These are phyloP conservation scores for Gonioctena quinquepunctata DNA, from an alignment of 1,140 invertebrate genomes.

Conservation along the genomic window DNA sequence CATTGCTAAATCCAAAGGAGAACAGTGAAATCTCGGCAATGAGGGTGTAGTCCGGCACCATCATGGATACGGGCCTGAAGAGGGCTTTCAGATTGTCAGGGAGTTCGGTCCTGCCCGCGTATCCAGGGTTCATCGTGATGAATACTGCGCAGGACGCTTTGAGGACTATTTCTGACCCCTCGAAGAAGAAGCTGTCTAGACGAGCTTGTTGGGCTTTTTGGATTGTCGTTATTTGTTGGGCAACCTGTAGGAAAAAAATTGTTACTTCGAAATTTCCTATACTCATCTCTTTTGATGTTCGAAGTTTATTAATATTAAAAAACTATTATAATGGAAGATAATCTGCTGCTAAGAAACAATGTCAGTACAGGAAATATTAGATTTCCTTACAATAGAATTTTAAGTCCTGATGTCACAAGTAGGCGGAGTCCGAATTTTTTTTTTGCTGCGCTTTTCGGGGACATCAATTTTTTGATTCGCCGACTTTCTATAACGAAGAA, in stretches of 20 bases:
- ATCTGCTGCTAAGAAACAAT: too few species aligned
- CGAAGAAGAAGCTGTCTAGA: slow-evolving; percentile 64
- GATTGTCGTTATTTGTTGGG: slow-evolving; percentile 68
- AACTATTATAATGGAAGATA: too few species aligned
- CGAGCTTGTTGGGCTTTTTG: slow-evolving; percentile 60
- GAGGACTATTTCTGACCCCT: slow-evolving; percentile 61
- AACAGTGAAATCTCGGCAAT: slow-evolving; percentile 76
- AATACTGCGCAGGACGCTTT: slow-evolving; percentile 71
- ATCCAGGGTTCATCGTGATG: slow-evolving; percentile 79
- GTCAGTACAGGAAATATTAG: too few species aligned
- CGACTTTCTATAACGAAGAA: too few species aligned
- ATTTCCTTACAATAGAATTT: too few species aligned
- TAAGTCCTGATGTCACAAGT: too few species aligned
- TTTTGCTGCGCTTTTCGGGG: too few species aligned
- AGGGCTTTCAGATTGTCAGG: slow-evolving; percentile 76
- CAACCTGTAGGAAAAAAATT: slow-evolving; percentile 49
- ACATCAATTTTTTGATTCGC: too few species aligned
- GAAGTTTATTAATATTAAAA: too few species aligned
- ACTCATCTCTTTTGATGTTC: too few species aligned
- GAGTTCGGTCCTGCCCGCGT: slow-evolving; percentile 72
- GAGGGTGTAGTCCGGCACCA: slow-evolving; percentile 74
- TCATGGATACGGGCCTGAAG: slow-evolving; percentile 77
- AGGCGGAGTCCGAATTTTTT: too few species aligned
- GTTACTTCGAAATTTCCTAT: too few species aligned
- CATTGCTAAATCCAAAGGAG: slow-evolving; percentile 71